phyloP scores from a whole-genome alignment of 2,888 invertebrate species.

The Limnephilus rhombicus region DNA sequence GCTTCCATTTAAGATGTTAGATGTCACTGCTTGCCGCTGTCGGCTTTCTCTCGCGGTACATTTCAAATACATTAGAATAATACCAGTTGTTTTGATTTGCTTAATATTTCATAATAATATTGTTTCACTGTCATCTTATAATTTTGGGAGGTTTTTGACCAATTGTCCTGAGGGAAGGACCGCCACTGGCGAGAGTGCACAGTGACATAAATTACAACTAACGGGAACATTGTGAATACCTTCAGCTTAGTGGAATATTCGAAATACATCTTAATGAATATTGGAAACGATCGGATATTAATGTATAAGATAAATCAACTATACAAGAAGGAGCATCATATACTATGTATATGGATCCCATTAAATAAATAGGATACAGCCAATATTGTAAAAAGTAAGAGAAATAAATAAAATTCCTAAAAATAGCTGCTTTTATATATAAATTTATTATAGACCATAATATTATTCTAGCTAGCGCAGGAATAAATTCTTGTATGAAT shows the following conservation, averaged over 20 bases:
- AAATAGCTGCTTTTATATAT: background rate
- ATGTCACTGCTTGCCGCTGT: no score
- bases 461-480: background rate
- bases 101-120: no score
- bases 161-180: no score
- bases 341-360: background rate
- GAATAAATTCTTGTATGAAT: background rate
- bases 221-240: background rate
- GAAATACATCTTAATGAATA: background rate
- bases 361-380: background rate
- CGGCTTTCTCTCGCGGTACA: no score
- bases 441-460: background rate
- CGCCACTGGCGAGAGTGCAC: conserved; percentile 33
- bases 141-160: no score
- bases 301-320: background rate
- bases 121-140: no score
- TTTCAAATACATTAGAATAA: no score
- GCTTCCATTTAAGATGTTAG: no score
- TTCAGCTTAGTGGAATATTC: background rate
- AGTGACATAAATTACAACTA: conserved; percentile 15
- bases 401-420: background rate
- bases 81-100: no score
- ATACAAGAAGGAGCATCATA: background rate
- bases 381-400: background rate
- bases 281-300: background rate